These are phyloP conservation scores for Nasonia vitripennis DNA, from an alignment of 1,140 invertebrate species.

Conservation along the genomic window DNA sequence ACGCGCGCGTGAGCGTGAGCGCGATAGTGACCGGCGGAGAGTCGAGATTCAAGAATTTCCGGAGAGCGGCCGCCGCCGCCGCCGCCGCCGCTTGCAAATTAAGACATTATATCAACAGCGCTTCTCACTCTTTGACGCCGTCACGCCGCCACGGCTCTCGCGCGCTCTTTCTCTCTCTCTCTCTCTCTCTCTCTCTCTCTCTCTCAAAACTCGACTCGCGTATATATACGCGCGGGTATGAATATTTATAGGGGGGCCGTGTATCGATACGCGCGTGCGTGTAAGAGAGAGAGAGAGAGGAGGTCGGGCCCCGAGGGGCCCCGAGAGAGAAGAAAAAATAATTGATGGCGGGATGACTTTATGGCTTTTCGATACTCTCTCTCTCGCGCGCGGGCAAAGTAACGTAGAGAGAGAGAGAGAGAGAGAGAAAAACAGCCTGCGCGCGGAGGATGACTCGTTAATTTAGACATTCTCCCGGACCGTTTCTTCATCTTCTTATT, in stretches of 20 bases:
- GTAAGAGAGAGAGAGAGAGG: slow-evolving; percentile 8
- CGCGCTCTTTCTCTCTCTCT: slow-evolving; percentile 21
- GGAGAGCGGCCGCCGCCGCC: not conserved
- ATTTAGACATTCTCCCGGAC: slow-evolving; percentile 50
- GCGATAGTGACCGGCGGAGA: slow-evolving; percentile 14
- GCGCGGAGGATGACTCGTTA: slow-evolving; percentile 49
- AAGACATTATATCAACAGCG: slow-evolving; percentile 57
- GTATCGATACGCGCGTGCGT: slow-evolving; percentile 19
- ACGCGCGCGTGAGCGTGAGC: not conserved
- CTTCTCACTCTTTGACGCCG: slow-evolving; percentile 2
- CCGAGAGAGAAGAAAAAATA: slow-evolving; percentile 48
- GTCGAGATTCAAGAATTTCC: slow-evolving; percentile 4
- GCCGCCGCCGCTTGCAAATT: slow-evolving; percentile 55
- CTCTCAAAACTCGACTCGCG: not conserved
- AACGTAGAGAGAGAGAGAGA: not conserved
- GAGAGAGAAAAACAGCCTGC: not conserved
- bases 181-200: slow-evolving; percentile 20
- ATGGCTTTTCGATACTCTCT: slow-evolving; percentile 51
- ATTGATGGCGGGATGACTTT: slow-evolving; percentile 52
- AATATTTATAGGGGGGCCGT: slow-evolving; percentile 45
- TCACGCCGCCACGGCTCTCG: slow-evolving; percentile 34
- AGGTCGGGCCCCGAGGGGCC: slow-evolving; percentile 14
- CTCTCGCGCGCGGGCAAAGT: not conserved
- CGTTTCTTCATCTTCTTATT: slow-evolving; percentile 28
- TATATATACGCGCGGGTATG: slow-evolving; percentile 27